Conservation (phyloP, 2,113 vertebrate genomes). For the Stigmatopora argus region DNA sequence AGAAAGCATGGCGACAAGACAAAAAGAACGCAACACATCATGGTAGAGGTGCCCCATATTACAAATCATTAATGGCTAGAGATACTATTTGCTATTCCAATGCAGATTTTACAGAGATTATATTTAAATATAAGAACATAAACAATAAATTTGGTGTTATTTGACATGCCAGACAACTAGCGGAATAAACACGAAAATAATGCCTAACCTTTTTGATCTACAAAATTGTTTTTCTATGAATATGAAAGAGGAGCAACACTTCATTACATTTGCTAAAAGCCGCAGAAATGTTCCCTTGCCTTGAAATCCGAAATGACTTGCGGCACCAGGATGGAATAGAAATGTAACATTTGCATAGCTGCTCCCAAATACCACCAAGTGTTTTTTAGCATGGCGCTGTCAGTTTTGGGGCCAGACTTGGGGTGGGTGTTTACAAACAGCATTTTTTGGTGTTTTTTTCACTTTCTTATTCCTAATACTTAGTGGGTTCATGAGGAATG, state of each 20-base stretch:
- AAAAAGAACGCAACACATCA: neutral
- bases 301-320: conserved; percentile 12
- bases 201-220: conserved; percentile 1
- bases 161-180: conserved; percentile 33
- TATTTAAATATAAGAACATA: neutral
- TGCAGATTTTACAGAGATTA: neutral
- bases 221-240: neutral
- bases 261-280: conserved; percentile 11
- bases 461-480: too few species aligned
- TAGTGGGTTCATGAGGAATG: too few species aligned
- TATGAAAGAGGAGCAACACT: conserved; percentile 3
- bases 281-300: neutral
- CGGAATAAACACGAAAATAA: conserved; percentile 8
- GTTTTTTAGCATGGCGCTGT: neutral
- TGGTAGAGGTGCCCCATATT: neutral
- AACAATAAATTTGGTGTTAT: neutral
- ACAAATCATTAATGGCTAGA: neutral
- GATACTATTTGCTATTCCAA: neutral
- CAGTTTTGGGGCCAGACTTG: neutral
- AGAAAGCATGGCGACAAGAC: conserved; percentile 23
- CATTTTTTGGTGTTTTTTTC: too few species aligned
- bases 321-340: conserved; percentile 6
- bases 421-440: neutral
- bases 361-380: neutral
- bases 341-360: neutral